Evolutionary conservation across 2,113 vertebrate species (phyloP).

Genomic region (Forbesichthys agassizii): DNA sequence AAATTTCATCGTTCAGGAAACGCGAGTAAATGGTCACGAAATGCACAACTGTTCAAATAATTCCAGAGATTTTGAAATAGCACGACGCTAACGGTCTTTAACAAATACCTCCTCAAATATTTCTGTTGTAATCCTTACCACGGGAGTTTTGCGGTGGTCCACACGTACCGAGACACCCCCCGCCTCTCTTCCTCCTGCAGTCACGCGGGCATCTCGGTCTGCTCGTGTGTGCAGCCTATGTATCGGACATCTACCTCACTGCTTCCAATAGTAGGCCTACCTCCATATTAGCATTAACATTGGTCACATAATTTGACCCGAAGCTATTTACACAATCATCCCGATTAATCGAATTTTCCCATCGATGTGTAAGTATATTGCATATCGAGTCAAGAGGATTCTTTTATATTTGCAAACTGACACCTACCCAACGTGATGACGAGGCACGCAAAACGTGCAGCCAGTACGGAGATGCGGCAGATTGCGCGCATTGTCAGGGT

Average conservation of each 20-base stretch:
- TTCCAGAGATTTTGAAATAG: constrained; percentile 42
- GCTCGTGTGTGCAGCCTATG: constrained; percentile 44
- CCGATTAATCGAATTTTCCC: background rate
- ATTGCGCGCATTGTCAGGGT: constrained; percentile 56
- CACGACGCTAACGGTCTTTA: constrained; percentile 4
- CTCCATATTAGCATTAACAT: background rate
- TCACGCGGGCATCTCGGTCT: constrained; percentile 74
- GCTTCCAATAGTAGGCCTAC: constrained; percentile 26
- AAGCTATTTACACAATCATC: constrained; percentile 4
- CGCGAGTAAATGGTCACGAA: constrained; percentile 27
- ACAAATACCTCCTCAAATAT: background rate
- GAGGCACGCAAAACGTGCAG: constrained; percentile 66
- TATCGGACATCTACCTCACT: constrained; percentile 57
- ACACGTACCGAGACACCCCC: constrained; percentile 36
- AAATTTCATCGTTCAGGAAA: constrained; percentile 32
- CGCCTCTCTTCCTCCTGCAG: constrained; percentile 62
- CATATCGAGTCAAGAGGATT: constrained; percentile 9
- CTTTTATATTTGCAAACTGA: constrained; percentile 59
- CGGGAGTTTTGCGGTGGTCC: constrained; percentile 56
- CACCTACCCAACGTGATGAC: constrained; percentile 68
- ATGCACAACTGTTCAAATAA: constrained; percentile 15
- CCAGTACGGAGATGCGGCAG: constrained; percentile 67
- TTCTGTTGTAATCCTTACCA: constrained; percentile 39
- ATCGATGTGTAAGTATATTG: background rate
- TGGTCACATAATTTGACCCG: background rate